These are phyloP conservation scores for Trinectes maculatus DNA, from an alignment of 2,113 vertebrate species.

Conservation along the genomic window DNA sequence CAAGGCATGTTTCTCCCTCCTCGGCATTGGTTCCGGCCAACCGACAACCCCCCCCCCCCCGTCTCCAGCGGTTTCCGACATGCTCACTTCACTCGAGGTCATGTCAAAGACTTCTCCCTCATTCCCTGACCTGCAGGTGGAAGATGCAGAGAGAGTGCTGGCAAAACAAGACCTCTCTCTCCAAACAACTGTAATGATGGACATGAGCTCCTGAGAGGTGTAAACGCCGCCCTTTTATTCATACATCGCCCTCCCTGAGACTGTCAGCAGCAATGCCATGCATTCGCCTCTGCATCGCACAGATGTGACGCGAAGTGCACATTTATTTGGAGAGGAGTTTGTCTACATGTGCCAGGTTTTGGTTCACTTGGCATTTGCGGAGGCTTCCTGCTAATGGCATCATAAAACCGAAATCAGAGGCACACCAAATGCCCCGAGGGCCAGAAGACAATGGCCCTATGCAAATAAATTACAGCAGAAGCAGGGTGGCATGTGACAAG, in stretches of 20 bases:
- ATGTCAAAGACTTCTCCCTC: conserved; percentile 69
- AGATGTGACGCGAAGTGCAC: conserved; percentile 49
- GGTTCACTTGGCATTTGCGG: conserved; percentile 37
- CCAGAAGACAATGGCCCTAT: conserved; percentile 61
- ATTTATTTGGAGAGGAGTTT: conserved; percentile 59
- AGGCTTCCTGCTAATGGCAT: conserved; percentile 46
- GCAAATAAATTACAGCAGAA: conserved; percentile 71
- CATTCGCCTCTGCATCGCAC: conserved; percentile 22
- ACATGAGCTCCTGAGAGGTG: conserved; percentile 62
- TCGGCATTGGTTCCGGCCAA: conserved; percentile 57
- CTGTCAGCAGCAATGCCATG: conserved; percentile 39
- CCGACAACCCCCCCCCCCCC: too few relatives aligned
- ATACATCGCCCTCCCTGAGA: conserved; percentile 25
- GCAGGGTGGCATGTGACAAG: conserved; percentile 71
- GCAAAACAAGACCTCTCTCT: conserved; percentile 52
- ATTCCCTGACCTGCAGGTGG: conserved; percentile 64
- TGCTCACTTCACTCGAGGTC: conserved; percentile 71
- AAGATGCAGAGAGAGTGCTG: conserved; percentile 24
- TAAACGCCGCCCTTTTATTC: conserved; percentile 45
- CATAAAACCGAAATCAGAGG: conserved; percentile 58
- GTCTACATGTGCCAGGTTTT: conserved; percentile 36
- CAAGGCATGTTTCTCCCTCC: conserved; percentile 67
- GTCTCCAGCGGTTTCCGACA: conserved; percentile 71
- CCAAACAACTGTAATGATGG: conserved; percentile 71
- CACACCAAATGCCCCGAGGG: conserved; percentile 64